Base-by-base conservation (phyloP, 1,140 invertebrate species). In the Hormaphis cornu region DNA sequence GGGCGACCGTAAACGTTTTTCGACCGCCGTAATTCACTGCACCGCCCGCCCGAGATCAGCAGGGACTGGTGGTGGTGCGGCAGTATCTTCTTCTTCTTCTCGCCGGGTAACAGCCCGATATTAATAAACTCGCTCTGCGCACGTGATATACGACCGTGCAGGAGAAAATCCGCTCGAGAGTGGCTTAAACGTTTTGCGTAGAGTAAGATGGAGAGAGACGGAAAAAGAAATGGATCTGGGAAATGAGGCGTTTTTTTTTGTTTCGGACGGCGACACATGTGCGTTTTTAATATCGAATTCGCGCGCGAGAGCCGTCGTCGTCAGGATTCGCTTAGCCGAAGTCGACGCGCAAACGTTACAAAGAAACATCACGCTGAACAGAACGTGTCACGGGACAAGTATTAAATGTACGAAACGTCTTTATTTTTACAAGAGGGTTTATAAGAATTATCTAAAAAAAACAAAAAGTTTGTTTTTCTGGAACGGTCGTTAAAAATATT, bases 1-100 rank as follows among this genome's bases (percentile, higher is more conserved):
- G n/a, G n/a, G n/a, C n/a, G n/a, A n/a, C 61, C 44, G 61, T 66
- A 66, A 66, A 66, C 61, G 61, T 66, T 66, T 66, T 66, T 66
- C 44, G 61, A 50, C 61, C 61, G 61, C 44, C 44, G 61, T 66
- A 66, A 66, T 66, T 66, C 61, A 66, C 61, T 66, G 61, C 24
- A 50, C 22, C 22, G 46, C 8, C 28, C 24, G 0, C 28, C 42
- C n/a, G n/a, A n/a, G n/a, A n/a, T n/a, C n/a, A n/a, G n/a, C n/a
- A n/a, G n/a, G n/a, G n/a, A n/a, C n/a, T n/a, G n/a, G n/a, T n/a
- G n/a, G n/a, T n/a, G n/a, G n/a, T n/a, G n/a, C n/a, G n/a, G n/a
- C n/a, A n/a, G n/a, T n/a, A n/a, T n/a, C n/a, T n/a, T n/a, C n/a
- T n/a, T n/a, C n/a, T n/a, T n/a, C n/a, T n/a, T n/a, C n/a, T n/a